phyloP scores from a whole-genome alignment of 2,797 vertebrate genomes.

The Tiaroga cobitis region DNA sequence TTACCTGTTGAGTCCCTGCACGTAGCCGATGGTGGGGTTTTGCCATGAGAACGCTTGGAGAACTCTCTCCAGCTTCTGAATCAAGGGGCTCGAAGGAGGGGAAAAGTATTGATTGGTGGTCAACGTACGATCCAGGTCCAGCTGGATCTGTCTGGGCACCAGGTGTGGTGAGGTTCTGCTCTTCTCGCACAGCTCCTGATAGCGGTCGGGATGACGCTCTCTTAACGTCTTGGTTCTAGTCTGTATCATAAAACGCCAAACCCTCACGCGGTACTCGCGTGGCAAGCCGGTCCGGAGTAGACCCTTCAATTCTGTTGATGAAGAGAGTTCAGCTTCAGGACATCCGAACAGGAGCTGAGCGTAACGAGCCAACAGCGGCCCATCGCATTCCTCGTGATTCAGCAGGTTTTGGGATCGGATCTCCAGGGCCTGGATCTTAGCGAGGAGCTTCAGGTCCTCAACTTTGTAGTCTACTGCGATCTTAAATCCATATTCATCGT shows the following conservation, averaged over 20 bases:
- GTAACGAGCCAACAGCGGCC: constrained; percentile 82
- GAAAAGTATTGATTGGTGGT: constrained; percentile 89
- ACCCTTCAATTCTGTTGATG: constrained; percentile 80
- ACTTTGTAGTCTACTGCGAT: constrained; percentile 88
- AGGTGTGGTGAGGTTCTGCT: constrained; percentile 78
- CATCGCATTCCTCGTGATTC: constrained; percentile 78
- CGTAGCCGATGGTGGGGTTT: constrained; percentile 76
- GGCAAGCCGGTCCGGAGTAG: constrained; percentile 87
- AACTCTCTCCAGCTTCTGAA: constrained; percentile 86
- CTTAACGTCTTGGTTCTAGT: constrained; percentile 71
- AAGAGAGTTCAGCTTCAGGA: constrained; percentile 74
- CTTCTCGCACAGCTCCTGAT: constrained; percentile 82
- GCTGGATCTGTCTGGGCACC: constrained; percentile 90
- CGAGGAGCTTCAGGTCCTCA: constrained; percentile 90
- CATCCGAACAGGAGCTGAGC: constrained; percentile 78
- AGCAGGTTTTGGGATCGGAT: constrained; percentile 88
- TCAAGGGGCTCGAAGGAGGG: constrained; percentile 83
- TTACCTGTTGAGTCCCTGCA: constrained; percentile 57
- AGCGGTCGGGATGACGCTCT: constrained; percentile 73
- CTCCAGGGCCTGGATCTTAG: constrained; percentile 92
- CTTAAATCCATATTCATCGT: constrained; percentile 92
- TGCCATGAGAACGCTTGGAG: constrained; percentile 94
- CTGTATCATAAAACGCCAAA: constrained; percentile 88
- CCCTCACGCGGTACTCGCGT: constrained; percentile 78
- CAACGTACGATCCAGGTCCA: constrained; percentile 93